Conservation (phyloP, 2,797 vertebrate species). For the Fundulus diaphanus region DNA sequence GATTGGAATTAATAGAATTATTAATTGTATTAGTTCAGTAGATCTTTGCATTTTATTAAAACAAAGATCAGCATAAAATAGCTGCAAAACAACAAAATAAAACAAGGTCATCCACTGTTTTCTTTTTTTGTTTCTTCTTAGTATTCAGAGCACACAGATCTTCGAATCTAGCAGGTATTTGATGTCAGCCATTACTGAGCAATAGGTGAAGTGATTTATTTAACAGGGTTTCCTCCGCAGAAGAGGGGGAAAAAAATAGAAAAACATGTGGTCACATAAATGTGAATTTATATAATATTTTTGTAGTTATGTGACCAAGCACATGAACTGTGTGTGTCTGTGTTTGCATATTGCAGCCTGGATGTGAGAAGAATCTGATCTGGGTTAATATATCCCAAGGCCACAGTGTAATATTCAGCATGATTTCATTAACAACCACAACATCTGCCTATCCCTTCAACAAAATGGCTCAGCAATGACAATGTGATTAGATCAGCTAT, state of each 20-base stretch:
- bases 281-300: not conserved
- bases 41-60: not conserved
- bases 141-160: conserved; percentile 13
- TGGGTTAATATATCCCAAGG: conserved; percentile 19
- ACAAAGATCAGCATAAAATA: not conserved
- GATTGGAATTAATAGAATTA: not conserved
- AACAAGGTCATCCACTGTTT: conserved; percentile 9
- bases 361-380: conserved; percentile 46
- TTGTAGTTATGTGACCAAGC: not conserved
- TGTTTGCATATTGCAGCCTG: not conserved
- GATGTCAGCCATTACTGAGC: conserved; percentile 4
- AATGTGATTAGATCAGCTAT: conserved; percentile 38
- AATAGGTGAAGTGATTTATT: conserved; percentile 20
- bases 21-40: not conserved
- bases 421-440: conserved; percentile 33
- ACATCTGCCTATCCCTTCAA: conserved; percentile 41
- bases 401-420: conserved; percentile 52
- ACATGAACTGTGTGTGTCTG: not conserved
- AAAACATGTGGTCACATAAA: not conserved
- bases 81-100: conserved; percentile 2
- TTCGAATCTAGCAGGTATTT: not conserved
- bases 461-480: conserved; percentile 15
- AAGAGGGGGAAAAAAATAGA: not conserved
- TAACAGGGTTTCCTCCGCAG: not conserved
- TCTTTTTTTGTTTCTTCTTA: not conserved